Percentiles rank a stretch among this genome's conserved stretches.
Evolutionary conservation across 2,113 vertebrate genomes (phyloP).

Genomic region (Parus major): DNA sequence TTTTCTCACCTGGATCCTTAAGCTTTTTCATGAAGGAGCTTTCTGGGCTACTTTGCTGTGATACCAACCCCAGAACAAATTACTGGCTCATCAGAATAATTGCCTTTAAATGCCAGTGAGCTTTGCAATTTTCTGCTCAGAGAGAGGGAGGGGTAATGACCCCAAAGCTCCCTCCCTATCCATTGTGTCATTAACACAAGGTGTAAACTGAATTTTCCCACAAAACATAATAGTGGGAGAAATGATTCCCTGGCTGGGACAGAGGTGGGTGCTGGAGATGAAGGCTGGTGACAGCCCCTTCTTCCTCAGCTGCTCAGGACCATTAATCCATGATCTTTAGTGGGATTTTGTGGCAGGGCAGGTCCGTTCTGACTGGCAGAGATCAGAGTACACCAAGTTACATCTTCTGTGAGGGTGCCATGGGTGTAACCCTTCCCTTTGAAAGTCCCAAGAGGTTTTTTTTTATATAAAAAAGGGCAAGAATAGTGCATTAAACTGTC

Average conservation of each 20-base stretch:
- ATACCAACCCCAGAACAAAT: background rate
- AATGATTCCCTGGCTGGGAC: background rate
- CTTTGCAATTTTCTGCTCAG: conserved; percentile 10
- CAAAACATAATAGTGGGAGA: background rate
- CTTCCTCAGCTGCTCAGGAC: background rate
- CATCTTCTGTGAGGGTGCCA: background rate
- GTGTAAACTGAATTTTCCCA: background rate
- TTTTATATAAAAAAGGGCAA: background rate
- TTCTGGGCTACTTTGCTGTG: background rate
- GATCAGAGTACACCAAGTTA: background rate
- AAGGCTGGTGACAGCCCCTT: background rate
- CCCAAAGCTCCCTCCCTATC: background rate
- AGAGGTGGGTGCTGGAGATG: background rate
- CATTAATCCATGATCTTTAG: background rate
- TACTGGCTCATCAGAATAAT: background rate
- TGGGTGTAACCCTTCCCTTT: background rate
- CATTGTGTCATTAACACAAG: background rate
- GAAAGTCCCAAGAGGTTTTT: background rate
- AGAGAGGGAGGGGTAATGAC: background rate
- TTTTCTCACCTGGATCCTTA: background rate
- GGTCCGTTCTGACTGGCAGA: background rate
- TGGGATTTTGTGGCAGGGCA: background rate
- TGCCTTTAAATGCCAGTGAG: conserved; percentile 3
- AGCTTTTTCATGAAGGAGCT: background rate
- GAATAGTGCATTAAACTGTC: background rate